Percentiles rank a stretch among this genome's conserved stretches.
Conservation (phyloP, 2,113 vertebrate species). For the Trematomus loennbergii region DNA sequence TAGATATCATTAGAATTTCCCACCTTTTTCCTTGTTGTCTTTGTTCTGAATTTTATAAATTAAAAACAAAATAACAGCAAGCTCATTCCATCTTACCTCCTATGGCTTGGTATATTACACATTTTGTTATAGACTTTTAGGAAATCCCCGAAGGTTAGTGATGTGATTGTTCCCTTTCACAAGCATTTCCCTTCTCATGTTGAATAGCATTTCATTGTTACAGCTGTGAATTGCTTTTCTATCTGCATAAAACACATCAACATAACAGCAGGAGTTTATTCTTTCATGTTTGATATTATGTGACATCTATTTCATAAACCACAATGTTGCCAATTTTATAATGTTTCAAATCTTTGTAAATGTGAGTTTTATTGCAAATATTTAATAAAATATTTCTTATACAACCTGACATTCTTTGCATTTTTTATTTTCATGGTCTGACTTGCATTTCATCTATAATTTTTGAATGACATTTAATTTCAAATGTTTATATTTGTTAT, state of each 20-base stretch:
- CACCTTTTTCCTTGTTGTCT: constrained; percentile 13
- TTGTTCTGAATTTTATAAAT: constrained; percentile 35
- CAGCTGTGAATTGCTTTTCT: constrained; percentile 8
- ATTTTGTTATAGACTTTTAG: constrained; percentile 12
- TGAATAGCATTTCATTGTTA: constrained; percentile 14
- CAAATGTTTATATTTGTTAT: not conserved
- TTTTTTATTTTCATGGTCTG: not conserved
- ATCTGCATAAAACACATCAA: not conserved
- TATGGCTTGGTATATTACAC: constrained; percentile 49
- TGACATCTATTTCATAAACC: not conserved
- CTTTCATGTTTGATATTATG: not conserved
- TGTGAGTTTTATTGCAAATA: constrained; percentile 57
- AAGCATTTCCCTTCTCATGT: not conserved
- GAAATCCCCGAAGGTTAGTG: constrained; percentile 22
- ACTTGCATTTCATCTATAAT: not conserved
- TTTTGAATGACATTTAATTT: not conserved
- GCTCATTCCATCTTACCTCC: constrained; percentile 51
- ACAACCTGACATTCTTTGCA: not conserved
- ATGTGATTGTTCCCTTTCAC: constrained; percentile 2
- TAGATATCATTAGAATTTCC: constrained; percentile 4
- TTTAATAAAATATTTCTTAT: constrained; percentile 70
- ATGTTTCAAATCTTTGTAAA: constrained; percentile 44
- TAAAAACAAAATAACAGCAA: constrained; percentile 31
- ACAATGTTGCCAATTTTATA: not conserved
- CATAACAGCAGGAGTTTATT: not conserved